Evolutionary conservation across 2,888 invertebrate genomes (phyloP), one percentile per base, ranked within the genome.

Genomic region (Gortyna flavago): DNA sequence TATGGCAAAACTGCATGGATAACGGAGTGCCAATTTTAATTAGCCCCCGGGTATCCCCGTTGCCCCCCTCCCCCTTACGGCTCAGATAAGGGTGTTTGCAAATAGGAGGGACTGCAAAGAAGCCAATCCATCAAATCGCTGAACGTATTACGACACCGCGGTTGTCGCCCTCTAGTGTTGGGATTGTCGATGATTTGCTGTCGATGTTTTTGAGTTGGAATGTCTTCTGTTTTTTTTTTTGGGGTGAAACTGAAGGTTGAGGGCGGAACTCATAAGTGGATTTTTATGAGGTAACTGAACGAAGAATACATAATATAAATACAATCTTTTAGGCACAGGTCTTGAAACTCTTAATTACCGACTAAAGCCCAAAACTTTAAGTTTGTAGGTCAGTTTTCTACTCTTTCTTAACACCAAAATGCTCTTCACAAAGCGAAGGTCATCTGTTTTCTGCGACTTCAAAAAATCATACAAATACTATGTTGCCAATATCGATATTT

Each of bases 61-160:
- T 54, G 44, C 29, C 81, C 83, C 85, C 81, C 88, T 83, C 75
- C 89, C 90, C 90, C 90, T 89, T 84, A 79, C 80, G 89, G 88
- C 89, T 91, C 93, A 92, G 95, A 95, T 95, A 95, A 95, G 96
- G 96, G 96, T 96, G 96, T 96, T 96, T 96, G 96, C 96, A 96
- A 96, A 96, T 96, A 96, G 95, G 92, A 94, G 95, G 95, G 96
- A 92, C 92, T 92, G 95, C 94, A 95, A 96, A 96, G 96, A 96
- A 96, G 96, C 96, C 96, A 96, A 96, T 96, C 96, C 96, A 96
- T 96, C 96, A 96, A 96, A 96, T 95, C 92, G 95, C 92, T 92
- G 95, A 95, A 93, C 95, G 95, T 95, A 95, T 96, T 96, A 96
- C 96, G 95, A 96, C 96, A 95, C 96, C 95, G 92, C 91, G 93